Base-by-base conservation (phyloP, 2,113 vertebrate species). In the Phrynocephalus versicolor region DNA sequence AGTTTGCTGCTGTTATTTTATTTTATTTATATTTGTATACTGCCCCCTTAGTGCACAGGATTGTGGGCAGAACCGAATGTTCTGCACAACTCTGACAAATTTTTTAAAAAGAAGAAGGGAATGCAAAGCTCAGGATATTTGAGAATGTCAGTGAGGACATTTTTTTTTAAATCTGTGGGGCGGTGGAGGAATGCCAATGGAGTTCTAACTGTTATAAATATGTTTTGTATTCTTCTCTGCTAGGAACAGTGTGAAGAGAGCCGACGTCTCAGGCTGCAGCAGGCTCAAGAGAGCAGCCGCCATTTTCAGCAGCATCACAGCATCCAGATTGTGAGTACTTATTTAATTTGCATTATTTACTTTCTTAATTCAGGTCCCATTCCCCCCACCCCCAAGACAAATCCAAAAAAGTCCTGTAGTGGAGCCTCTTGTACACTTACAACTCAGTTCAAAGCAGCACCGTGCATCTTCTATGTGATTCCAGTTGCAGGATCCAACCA, bases 231-330 rank as follows among this genome's bases (percentile, higher is more conserved):
- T 25, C 77, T 95, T 25, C 95, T 90, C 81, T 95, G 91, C 73
- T 87, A 99, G 99, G 98, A 99, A 82, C 96, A 96, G 0, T 99
- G 98, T 94, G 95, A 96, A 87, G 96, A 97, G 6, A 97, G 95
- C 57, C 95, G 96, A 7, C 96, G 91, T 70, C 95, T 97, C 91
- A 97, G 98, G 83, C 82, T 97, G 57, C 94, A 94, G 0, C 91
- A 94, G 79, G 96, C 94, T 25, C 88, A 96, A 70, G 95, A 97
- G 85, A 97, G 88, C 76, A 89, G 92, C 2, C 86, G 88, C 2
- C 90, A 92, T 64, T 96, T 97, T 88, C 94, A 85, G 81, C 97
- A 98, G 88, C 98, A 99, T 88, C 99, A 99, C 62, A 93, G 94
- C 10, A 90, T 98, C 84, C 98, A 98, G 85, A 95, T 98, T 95